Evolutionary conservation across 1,140 invertebrate genomes (phyloP).

Genomic region (Eupeodes corollae): DNA sequence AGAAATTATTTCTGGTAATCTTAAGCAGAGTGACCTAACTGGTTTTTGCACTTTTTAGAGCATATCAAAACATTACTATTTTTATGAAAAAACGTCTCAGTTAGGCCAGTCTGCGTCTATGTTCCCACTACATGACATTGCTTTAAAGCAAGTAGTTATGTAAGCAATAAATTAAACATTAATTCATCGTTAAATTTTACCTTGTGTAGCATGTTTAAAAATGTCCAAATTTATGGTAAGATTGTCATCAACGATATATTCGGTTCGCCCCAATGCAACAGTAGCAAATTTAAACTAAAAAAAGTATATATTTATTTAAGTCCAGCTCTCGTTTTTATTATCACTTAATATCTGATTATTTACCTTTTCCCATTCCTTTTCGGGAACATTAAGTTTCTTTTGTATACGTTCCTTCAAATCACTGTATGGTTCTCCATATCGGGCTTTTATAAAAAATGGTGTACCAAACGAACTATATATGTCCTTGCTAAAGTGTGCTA

Average conservation of each 20-base stretch:
- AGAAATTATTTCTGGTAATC: too few species aligned
- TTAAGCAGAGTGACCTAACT: too few species aligned
- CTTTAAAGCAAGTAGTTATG: too few species aligned
- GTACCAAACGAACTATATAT: slow-evolving; percentile 88
- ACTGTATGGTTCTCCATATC: slow-evolving; percentile 72
- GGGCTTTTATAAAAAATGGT: slow-evolving; percentile 87
- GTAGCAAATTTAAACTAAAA: slow-evolving; percentile 88
- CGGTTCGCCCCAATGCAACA: slow-evolving; percentile 71
- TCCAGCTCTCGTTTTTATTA: not conserved
- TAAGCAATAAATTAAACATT: too few species aligned
- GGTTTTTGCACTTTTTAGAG: too few species aligned
- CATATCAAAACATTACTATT: too few species aligned
- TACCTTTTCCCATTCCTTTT: slow-evolving; percentile 90
- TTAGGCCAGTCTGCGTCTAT: too few species aligned
- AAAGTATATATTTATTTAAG: too few species aligned
- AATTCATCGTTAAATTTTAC: too few species aligned
- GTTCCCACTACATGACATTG: too few species aligned
- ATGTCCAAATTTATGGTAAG: not conserved
- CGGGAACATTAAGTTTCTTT: slow-evolving; percentile 80
- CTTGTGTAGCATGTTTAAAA: not conserved
- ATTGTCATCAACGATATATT: slow-evolving; percentile 37
- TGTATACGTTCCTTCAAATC: slow-evolving; percentile 81
- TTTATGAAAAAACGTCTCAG: too few species aligned
- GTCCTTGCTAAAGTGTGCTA: slow-evolving; percentile 94
- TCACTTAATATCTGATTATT: not conserved